phyloP scores from a whole-genome alignment of 1,140 invertebrate genomes.

The Aphelinus certus region DNA sequence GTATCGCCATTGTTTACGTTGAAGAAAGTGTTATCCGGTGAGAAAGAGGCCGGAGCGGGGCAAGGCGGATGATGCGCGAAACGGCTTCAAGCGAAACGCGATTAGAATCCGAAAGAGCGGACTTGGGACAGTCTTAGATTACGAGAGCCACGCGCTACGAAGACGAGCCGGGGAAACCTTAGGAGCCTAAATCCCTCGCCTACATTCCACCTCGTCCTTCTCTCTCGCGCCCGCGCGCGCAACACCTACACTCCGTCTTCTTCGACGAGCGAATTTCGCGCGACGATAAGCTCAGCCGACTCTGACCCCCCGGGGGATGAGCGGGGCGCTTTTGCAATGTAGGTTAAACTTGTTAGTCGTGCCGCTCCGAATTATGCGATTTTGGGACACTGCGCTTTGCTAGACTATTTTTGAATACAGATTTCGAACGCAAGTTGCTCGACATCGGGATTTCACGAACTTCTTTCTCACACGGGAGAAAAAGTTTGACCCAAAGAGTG shows the following conservation, averaged over 20 bases:
- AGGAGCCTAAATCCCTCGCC: slow-evolving; percentile 55
- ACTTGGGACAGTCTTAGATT: no score
- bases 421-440: no score
- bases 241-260: neutral
- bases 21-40: neutral
- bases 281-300: slow-evolving; percentile 18
- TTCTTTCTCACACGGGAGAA: no score
- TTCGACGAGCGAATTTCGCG: slow-evolving; percentile 5
- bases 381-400: no score
- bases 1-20: neutral
- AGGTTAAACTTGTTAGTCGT: slow-evolving; percentile 28
- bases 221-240: neutral
- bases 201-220: slow-evolving; percentile 46
- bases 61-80: slow-evolving; percentile 36
- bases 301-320: slow-evolving; percentile 21
- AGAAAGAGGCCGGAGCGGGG: neutral
- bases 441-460: no score
- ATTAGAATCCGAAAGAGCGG: slow-evolving; percentile 51
- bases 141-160: slow-evolving; percentile 33
- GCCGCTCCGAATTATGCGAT: neutral
- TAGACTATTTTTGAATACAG: no score
- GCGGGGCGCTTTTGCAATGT: slow-evolving; percentile 3
- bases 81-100: slow-evolving; percentile 48
- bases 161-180: slow-evolving; percentile 59
- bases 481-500: no score